Evolutionary conservation across 2,797 vertebrate species (phyloP).

Genomic region (Sardinella longiceps): DNA sequence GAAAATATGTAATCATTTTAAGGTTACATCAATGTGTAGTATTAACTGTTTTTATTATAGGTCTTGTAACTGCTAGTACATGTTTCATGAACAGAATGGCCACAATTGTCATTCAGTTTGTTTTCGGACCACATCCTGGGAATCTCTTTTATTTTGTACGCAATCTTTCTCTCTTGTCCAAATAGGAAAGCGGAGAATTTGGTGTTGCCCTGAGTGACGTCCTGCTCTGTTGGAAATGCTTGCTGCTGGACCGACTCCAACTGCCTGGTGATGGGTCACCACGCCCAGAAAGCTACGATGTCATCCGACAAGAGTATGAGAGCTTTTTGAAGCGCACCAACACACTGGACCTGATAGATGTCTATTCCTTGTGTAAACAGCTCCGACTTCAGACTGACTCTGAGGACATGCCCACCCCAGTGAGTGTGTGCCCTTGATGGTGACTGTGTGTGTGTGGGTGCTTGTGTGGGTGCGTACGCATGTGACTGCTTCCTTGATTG

Average conservation of each 20-base stretch:
- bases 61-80: too few species aligned
- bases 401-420: constrained; percentile 70
- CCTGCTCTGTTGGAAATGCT: constrained; percentile 86
- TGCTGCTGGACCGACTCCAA: constrained; percentile 86
- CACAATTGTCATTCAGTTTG: too few species aligned
- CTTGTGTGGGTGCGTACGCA: constrained; percentile 20
- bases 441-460: constrained; percentile 41
- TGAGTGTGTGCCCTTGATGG: constrained; percentile 73
- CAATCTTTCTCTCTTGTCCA: constrained; percentile 28
- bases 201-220: constrained; percentile 85
- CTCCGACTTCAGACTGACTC: constrained; percentile 71
- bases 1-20: too few species aligned
- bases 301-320: constrained; percentile 80
- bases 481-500: too few species aligned
- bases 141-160: too few species aligned
- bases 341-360: constrained; percentile 88
- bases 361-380: constrained; percentile 75
- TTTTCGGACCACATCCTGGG: too few species aligned
- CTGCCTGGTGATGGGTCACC: constrained; percentile 69
- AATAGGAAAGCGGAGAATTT: constrained; percentile 85
- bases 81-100: too few species aligned
- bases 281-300: constrained; percentile 78
- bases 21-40: too few species aligned
- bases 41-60: too few species aligned
- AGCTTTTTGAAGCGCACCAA: constrained; percentile 84